phyloP scores from a whole-genome alignment of 2,113 vertebrate genomes.

The Saguinus midas region DNA sequence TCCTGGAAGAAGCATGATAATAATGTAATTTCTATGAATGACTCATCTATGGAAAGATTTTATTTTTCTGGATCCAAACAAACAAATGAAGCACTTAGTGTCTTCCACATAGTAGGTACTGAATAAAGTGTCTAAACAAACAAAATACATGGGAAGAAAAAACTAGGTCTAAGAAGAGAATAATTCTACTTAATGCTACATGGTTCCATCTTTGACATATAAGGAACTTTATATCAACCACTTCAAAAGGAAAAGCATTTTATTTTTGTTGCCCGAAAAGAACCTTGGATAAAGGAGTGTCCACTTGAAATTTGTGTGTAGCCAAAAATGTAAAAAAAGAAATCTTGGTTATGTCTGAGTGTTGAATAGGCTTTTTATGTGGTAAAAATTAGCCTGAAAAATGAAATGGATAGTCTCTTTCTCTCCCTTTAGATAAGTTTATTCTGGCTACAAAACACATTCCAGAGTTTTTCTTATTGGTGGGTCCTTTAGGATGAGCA shows the following conservation, averaged over 20 bases:
- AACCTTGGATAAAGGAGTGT: background rate
- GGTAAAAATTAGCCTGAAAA: slow-evolving; percentile 47
- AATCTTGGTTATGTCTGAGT: background rate
- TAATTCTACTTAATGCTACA: background rate
- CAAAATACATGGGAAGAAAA: background rate
- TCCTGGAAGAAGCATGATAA: background rate
- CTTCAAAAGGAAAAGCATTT: background rate
- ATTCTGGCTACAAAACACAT: slow-evolving; percentile 54
- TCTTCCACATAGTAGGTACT: background rate
- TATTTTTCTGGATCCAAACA: background rate
- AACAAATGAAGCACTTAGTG: background rate
- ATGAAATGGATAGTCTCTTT: background rate
- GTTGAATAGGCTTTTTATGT: background rate
- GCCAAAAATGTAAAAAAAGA: background rate
- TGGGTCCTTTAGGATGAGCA: slow-evolving; percentile 46
- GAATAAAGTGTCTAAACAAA: background rate
- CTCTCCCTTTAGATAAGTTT: background rate
- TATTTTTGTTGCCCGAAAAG: slow-evolving; percentile 3
- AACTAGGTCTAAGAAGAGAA: background rate
- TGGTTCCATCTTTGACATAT: background rate
- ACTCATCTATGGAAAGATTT: background rate
- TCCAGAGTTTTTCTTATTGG: slow-evolving; percentile 58
- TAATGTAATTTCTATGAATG: background rate
- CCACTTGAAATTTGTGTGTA: background rate
- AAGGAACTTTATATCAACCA: background rate